phyloP scores from a whole-genome alignment of 2,797 vertebrate genomes.

The Syngnathus acus region DNA sequence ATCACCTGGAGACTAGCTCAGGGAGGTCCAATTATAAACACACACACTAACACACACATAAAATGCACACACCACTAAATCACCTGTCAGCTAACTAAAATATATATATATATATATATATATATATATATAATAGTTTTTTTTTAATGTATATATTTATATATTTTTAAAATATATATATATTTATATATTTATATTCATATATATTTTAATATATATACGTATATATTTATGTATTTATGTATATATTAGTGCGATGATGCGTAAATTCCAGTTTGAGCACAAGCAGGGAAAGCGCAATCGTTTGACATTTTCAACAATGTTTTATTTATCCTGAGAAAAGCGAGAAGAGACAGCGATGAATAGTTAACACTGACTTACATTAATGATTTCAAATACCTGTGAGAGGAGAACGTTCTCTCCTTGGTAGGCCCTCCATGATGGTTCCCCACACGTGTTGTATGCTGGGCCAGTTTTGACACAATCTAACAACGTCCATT shows the following conservation, averaged over 20 bases:
- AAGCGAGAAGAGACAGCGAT: not conserved
- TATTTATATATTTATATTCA: too few relatives aligned
- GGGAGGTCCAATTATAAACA: constrained; percentile 68
- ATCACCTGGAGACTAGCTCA: constrained; percentile 64
- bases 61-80: constrained; percentile 19
- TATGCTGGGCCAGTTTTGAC: constrained; percentile 30
- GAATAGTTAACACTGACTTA: not conserved
- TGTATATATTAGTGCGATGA: too few relatives aligned
- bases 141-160: too few relatives aligned
- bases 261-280: not conserved
- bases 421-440: constrained; percentile 29
- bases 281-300: not conserved
- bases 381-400: not conserved
- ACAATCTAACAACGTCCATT: not conserved
- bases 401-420: constrained; percentile 8
- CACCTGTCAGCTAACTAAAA: constrained; percentile 43
- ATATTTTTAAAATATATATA: too few relatives aligned
- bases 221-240: too few relatives aligned
- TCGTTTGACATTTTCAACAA: not conserved
- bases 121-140: too few relatives aligned
- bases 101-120: too few relatives aligned
- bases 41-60: constrained; percentile 15
- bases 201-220: too few relatives aligned
- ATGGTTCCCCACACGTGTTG: constrained; percentile 34
- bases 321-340: not conserved